Evolutionary conservation across 2,888 invertebrate genomes (phyloP).

Genomic region (Conchocele bisecta): DNA sequence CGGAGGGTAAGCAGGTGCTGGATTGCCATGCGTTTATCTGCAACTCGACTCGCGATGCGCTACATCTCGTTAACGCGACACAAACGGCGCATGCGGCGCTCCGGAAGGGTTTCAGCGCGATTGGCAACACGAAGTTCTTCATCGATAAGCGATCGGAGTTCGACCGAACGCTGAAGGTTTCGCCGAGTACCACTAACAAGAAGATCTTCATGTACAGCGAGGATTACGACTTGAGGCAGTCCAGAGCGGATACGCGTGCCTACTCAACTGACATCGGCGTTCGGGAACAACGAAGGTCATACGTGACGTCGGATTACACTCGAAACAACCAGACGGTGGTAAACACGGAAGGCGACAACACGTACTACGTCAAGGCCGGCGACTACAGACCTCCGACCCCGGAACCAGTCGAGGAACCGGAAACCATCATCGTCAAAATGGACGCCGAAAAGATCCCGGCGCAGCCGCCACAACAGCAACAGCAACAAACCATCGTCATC

Average conservation of each 20-base stretch:
- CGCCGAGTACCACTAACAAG: conserved; percentile 6
- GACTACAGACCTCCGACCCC: conserved; percentile 26
- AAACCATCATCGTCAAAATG: conserved; percentile 39
- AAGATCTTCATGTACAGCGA: conserved; percentile 52
- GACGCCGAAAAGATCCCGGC: conserved; percentile 25
- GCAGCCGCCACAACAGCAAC: conserved; percentile 31
- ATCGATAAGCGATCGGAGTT: conserved; percentile 51
- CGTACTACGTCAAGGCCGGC: conserved; percentile 52
- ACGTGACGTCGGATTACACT: not conserved
- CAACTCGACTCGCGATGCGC: conserved; percentile 45
- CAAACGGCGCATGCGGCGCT: conserved; percentile 48
- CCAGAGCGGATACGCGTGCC: conserved; percentile 30
- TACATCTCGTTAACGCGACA: conserved; percentile 54
- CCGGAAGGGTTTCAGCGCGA: conserved; percentile 30
- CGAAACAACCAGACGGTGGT: not conserved
- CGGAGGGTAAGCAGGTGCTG: not conserved
- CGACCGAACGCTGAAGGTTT: conserved; percentile 30
- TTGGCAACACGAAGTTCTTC: conserved; percentile 43
- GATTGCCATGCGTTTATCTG: conserved; percentile 45
- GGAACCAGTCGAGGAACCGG: conserved; percentile 3
- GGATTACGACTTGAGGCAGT: conserved; percentile 33
- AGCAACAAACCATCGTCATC: conserved; percentile 47
- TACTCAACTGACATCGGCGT: conserved; percentile 20
- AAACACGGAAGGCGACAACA: conserved; percentile 11
- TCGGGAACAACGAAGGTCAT: not conserved